A percentile compares a stretch with the other conserved stretches of the same genome.
Conservation (phyloP, 2,113 vertebrate genomes). For the Probosciger aterrimus region DNA sequence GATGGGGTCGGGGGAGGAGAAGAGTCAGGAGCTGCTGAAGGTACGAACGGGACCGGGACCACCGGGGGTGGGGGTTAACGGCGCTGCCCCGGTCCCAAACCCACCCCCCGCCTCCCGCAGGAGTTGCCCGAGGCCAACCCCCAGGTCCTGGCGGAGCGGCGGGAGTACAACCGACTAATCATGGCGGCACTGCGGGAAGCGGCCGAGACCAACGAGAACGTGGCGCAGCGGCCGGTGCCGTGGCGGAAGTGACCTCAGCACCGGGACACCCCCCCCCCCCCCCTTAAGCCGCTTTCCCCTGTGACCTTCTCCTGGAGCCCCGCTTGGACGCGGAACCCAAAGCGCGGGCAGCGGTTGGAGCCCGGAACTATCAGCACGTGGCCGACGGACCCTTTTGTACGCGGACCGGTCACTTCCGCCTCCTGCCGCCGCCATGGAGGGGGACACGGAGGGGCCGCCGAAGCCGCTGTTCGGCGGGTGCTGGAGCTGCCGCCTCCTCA, state of each 20-base stretch:
- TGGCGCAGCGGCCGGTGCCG: neutral
- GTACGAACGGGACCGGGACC: neutral
- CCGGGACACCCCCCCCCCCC: neutral
- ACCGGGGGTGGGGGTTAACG: rapidly evolving
- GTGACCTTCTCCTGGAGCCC: no score
- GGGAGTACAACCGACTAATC: neutral
- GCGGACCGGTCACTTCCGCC: neutral
- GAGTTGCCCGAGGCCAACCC: neutral
- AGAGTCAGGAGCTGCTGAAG: neutral
- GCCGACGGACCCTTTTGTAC: neutral
- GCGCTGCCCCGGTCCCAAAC: neutral
- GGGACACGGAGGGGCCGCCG: neutral
- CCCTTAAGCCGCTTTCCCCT: rapidly evolving
- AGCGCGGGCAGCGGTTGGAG: rapidly evolving
- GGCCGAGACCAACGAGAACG: neutral
- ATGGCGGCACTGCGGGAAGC: neutral
- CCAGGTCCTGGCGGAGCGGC: neutral
- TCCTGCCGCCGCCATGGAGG: neutral
- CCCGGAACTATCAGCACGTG: no score
- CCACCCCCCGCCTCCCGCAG: rapidly evolving
- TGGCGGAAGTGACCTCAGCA: neutral
- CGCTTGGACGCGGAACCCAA: neutral
- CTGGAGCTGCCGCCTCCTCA: neutral
- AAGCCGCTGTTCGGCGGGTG: neutral
- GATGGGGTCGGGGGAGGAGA: neutral